Percentiles rank a stretch among this genome's conserved stretches.
phyloP scores from a whole-genome alignment of 2,888 invertebrate genomes.

The Eutolmus rufibarbis region DNA sequence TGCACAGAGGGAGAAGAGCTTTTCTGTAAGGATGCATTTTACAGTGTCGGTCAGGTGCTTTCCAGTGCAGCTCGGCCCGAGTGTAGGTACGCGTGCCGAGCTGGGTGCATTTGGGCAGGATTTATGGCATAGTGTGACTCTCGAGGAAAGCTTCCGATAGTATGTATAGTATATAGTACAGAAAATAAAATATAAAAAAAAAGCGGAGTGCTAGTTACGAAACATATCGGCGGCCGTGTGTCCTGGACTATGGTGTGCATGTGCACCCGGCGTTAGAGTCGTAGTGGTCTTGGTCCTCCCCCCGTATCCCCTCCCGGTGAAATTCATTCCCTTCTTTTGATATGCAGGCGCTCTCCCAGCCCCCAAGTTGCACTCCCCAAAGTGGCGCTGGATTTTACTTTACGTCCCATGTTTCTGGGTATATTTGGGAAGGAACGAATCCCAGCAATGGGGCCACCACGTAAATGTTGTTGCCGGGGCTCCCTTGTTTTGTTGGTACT shows the following conservation, averaged over 20 bases:
- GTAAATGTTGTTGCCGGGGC: conserved; percentile 10
- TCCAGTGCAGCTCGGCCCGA: neutral
- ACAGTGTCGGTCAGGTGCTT: neutral
- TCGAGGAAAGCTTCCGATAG: neutral
- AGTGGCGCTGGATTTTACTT: conserved; percentile 5
- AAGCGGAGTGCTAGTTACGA: neutral
- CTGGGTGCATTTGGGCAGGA: conserved; percentile 21
- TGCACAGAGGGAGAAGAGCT: neutral
- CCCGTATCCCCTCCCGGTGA: neutral
- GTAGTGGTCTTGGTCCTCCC: neutral
- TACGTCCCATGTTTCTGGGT: conserved; percentile 20
- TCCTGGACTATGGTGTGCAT: neutral
- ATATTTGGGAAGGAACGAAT: conserved; percentile 30
- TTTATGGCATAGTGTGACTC: conserved; percentile 2
- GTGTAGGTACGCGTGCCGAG: neutral
- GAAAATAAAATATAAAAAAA: neutral
- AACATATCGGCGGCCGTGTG: neutral
- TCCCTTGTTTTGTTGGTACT: neutral
- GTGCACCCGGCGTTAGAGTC: neutral
- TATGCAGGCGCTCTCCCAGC: neutral
- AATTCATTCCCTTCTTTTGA: neutral
- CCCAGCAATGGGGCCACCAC: neutral
- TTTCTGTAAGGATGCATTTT: conserved; percentile 6
- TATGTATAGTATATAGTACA: neutral
- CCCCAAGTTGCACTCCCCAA: neutral